Conservation (phyloP, 2,797 vertebrate genomes). For the Channa striata region DNA sequence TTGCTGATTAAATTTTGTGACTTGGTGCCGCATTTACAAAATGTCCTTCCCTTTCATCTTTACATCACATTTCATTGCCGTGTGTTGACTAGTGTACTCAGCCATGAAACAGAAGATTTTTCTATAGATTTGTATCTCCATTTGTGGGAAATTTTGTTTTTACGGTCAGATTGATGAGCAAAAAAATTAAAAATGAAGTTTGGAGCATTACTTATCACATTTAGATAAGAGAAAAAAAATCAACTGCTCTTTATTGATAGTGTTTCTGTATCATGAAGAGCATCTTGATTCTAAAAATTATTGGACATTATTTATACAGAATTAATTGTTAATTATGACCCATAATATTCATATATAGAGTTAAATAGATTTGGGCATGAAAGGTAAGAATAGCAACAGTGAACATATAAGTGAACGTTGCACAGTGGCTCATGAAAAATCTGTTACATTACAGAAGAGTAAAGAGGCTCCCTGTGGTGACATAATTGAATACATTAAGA, state of each 20-base stretch:
- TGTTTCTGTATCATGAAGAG: too few relatives aligned
- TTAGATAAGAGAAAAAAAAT: neutral
- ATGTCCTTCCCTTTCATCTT: slow-evolving; percentile 14
- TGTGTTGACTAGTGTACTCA: too few relatives aligned
- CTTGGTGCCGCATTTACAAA: slow-evolving; percentile 13
- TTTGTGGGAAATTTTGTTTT: neutral
- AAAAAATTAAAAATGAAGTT: neutral
- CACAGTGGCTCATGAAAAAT: slow-evolving; percentile 16
- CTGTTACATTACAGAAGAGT: slow-evolving; percentile 12
- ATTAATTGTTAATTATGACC: neutral
- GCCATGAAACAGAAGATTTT: neutral
- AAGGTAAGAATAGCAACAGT: neutral
- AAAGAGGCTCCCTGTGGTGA: slow-evolving; percentile 31
- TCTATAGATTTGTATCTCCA: neutral
- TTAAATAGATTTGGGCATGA: neutral
- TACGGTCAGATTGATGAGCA: neutral
- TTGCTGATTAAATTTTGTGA: slow-evolving; percentile 44
- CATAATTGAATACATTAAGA: slow-evolving; percentile 56
- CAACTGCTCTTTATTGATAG: too few relatives aligned
- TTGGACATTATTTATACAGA: too few relatives aligned
- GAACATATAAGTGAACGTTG: slow-evolving; percentile 3
- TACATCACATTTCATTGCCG: slow-evolving; percentile 1
- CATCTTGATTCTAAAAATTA: too few relatives aligned
- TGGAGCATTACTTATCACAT: neutral
- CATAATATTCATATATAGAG: neutral